Percentiles rank a stretch among this genome's conserved stretches.
These are phyloP conservation scores for Druceiella hillmani DNA, from an alignment of 2,888 invertebrate species.

Conservation along the genomic window DNA sequence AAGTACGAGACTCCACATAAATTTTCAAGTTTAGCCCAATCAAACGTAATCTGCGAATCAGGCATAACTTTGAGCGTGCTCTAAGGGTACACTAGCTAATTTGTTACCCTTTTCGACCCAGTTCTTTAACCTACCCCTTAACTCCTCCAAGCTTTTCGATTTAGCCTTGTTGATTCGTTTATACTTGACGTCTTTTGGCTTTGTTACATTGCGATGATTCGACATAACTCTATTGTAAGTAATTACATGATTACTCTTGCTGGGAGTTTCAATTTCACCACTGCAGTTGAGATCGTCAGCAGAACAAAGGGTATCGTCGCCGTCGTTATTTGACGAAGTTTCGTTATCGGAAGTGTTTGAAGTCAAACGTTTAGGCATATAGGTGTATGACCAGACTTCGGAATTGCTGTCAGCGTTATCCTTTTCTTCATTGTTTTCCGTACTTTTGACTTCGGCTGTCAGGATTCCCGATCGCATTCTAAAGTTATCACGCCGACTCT, in stretches of 20 bases:
- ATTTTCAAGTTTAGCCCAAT: too few relatives aligned
- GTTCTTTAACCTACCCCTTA: slow-evolving; percentile 75
- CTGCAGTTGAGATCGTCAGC: slow-evolving; percentile 33
- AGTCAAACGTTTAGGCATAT: slow-evolving; percentile 48
- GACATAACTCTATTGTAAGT: slow-evolving; percentile 85
- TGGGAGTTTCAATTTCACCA: slow-evolving; percentile 40
- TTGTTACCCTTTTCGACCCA: slow-evolving; percentile 80
- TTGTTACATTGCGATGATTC: slow-evolving; percentile 83
- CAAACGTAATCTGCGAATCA: too few relatives aligned
- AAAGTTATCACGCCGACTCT: slow-evolving; percentile 44
- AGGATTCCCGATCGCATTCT: slow-evolving; percentile 44
- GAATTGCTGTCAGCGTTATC: slow-evolving; percentile 28
- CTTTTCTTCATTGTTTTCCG: slow-evolving; percentile 40
- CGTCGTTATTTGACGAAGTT: slow-evolving; percentile 41
- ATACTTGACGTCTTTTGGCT: slow-evolving; percentile 88
- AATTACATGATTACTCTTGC: slow-evolving; percentile 55
- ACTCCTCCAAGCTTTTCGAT: slow-evolving; percentile 80
- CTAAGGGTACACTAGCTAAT: slow-evolving; percentile 59
- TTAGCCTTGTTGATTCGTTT: slow-evolving; percentile 88
- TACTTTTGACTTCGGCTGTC: slow-evolving; percentile 44
- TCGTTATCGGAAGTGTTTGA: slow-evolving; percentile 31
- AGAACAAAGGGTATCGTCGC: slow-evolving; percentile 39
- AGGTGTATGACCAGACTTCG: slow-evolving; percentile 46
- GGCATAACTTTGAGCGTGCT: slow-evolving; percentile 62
- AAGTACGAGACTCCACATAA: too few relatives aligned